Evolutionary conservation across 2,797 vertebrate genomes (phyloP), one percentile per base, ranked within the genome.

Genomic region (Lates japonicus): DNA sequence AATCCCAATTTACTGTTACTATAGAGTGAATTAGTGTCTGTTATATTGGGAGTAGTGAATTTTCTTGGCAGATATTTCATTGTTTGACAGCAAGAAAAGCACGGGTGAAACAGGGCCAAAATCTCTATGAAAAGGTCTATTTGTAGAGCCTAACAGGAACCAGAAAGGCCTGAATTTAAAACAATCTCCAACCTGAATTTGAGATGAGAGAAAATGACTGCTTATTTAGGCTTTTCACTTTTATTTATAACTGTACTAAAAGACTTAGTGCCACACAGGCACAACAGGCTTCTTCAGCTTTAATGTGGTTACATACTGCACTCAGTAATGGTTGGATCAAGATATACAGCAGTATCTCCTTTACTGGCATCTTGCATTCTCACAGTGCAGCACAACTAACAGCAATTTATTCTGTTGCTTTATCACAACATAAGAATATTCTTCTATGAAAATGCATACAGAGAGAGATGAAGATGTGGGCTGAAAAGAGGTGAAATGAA

Each of bases 401-500:
- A 37, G 19, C 11, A 55, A 41, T 79, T 80, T 44, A 70, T 81
- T 66, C 46, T 35, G 3, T 25, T n/a, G 65, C 76, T 82, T 80
- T 80, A 79, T 77, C 61, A 22, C 57, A 13, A 35, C 68, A 14
- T 4, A 67, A 82, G 57, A 63, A 63, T 57, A 49, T 65, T 37
- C 57, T 7, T 22, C 25, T 73, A 22, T 78, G 57, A 85, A 89
- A 76, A 77, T 82, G 80, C 12, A 20, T 66, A 63, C 75, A 63
- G 22, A 58, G 33, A 60, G 77, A 81, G 77, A 80, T 64, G 61
- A 80, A 81, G 52, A 48, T 68, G 59, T 51, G 77, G 52, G 64
- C 80, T 72, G 73, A 76, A 83, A 29, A 84, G 77, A 71, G 82
- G 83, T 87, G 82, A 87, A 91, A 82, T 87, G 80, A 92, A 91